phyloP scores from a whole-genome alignment of 2,113 vertebrate genomes.

The Nanorana parkeri region DNA sequence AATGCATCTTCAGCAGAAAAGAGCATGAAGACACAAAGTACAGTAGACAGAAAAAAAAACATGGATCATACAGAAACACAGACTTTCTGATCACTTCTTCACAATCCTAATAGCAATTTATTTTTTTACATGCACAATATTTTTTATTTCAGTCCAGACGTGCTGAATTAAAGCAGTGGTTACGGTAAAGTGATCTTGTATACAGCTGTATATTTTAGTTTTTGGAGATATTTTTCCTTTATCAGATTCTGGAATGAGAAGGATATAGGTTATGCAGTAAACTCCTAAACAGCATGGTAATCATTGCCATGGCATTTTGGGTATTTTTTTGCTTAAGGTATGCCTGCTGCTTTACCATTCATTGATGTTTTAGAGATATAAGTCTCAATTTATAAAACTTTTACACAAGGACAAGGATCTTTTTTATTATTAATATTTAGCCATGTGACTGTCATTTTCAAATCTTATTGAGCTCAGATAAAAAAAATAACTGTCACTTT shows the following conservation, averaged over 20 bases:
- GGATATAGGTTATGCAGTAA: constrained; percentile 8
- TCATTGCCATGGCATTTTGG: background rate
- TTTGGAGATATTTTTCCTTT: constrained; percentile 24
- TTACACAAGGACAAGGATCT: too few species aligned
- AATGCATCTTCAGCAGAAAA: constrained; percentile 68
- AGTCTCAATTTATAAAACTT: too few species aligned
- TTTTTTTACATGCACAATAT: constrained; percentile 58
- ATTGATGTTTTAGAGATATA: too few species aligned
- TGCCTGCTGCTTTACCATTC: too few species aligned
- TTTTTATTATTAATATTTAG: too few species aligned
- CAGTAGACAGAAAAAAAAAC: constrained; percentile 70
- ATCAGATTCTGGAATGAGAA: constrained; percentile 2
- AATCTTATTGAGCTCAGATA: too few species aligned
- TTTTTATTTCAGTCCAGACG: constrained; percentile 53
- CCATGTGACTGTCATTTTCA: too few species aligned
- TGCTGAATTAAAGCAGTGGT: constrained; percentile 49
- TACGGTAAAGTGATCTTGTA: constrained; percentile 62
- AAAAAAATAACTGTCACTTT: too few species aligned
- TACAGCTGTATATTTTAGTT: background rate
- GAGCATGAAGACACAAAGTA: constrained; percentile 75
- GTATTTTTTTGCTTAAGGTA: background rate
- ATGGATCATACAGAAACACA: constrained; percentile 59
- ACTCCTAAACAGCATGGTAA: background rate
- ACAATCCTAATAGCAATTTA: constrained; percentile 52
- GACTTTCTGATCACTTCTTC: constrained; percentile 35